Evolutionary conservation across 2,797 vertebrate species (phyloP).

Genomic region (Jordanella pulchra): DNA sequence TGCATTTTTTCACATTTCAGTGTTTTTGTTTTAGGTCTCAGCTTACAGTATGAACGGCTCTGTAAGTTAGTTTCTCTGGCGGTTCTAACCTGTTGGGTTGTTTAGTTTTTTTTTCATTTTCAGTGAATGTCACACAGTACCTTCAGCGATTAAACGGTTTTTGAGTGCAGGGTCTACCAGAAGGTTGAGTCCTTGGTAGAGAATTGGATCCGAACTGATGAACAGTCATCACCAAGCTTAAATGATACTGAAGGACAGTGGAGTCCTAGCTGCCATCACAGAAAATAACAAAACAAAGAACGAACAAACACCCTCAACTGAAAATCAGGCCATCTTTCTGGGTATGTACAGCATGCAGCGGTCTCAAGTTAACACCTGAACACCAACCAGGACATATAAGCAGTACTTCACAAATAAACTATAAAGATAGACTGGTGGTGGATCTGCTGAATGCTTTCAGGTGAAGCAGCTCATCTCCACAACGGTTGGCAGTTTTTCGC

Average conservation of each 20-base stretch:
- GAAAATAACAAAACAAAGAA: constrained; percentile 13
- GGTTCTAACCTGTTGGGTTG: constrained; percentile 12
- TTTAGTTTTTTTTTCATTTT: constrained; percentile 7
- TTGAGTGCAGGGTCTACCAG: constrained; percentile 23
- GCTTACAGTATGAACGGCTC: constrained; percentile 12
- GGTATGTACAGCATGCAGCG: constrained; percentile 39
- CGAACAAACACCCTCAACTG: constrained; percentile 2
- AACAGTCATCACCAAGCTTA: constrained; percentile 13
- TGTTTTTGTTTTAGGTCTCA: constrained; percentile 8
- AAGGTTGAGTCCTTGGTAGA: constrained; percentile 17
- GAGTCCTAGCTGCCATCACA: constrained; percentile 17
- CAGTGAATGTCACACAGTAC: constrained; percentile 16
- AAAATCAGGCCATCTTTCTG: not conserved
- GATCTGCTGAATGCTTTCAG: constrained; percentile 38
- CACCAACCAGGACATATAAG: constrained; percentile 41
- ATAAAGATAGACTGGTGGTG: constrained; percentile 1
- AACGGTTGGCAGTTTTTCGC: constrained; percentile 4
- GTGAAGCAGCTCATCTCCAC: constrained; percentile 29
- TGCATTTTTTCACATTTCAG: constrained; percentile 41
- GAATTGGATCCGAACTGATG: constrained; percentile 1
- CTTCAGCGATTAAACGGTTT: constrained; percentile 44
- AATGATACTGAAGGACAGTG: constrained; percentile 14
- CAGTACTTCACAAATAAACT: constrained; percentile 32
- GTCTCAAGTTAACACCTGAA: constrained; percentile 40
- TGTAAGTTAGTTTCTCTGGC: not conserved